A percentile compares a stretch with the other conserved stretches of the same genome.
These are phyloP conservation scores for Octopus bimaculoides DNA, from an alignment of 1,140 invertebrate species.

Conservation along the genomic window DNA sequence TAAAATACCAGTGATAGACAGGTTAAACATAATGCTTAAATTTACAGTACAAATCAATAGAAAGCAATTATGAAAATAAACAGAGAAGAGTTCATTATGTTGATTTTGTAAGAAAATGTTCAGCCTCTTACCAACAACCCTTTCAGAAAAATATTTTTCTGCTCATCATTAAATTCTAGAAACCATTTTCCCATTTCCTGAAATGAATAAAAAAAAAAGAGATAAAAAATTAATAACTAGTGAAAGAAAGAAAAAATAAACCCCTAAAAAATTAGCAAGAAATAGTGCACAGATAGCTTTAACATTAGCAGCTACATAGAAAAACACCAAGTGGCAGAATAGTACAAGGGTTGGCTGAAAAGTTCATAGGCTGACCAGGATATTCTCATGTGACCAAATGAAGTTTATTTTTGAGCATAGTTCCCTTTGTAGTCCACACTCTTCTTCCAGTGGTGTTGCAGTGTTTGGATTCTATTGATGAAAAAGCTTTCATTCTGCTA, in stretches of 20 bases:
- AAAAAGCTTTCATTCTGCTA: too few relatives aligned
- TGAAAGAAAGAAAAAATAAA: background rate
- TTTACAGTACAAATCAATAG: background rate
- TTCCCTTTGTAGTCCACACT: too few relatives aligned
- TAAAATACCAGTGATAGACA: background rate
- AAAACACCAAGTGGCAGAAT: conserved; percentile 1
- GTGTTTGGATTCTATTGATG: too few relatives aligned
- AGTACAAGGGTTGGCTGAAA: background rate
- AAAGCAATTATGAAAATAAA: background rate
- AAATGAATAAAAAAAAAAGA: conserved; percentile 25
- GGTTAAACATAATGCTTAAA: background rate
- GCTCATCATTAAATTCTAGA: conserved; percentile 58
- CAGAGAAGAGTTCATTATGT: background rate
- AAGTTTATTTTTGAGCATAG: too few relatives aligned
- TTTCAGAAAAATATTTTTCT: conserved; percentile 58
- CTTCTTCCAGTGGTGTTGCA: too few relatives aligned
- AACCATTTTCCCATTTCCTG: conserved; percentile 57
- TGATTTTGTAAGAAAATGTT: background rate
- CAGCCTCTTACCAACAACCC: conserved; percentile 54
- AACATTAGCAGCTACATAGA: background rate
- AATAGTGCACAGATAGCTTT: background rate
- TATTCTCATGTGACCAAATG: too few relatives aligned
- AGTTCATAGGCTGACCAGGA: background rate
- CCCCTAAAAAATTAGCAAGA: background rate
- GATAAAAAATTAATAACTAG: background rate